These are phyloP conservation scores for Dryococelus australis DNA, from an alignment of 2,888 invertebrate genomes.

Conservation along the genomic window DNA sequence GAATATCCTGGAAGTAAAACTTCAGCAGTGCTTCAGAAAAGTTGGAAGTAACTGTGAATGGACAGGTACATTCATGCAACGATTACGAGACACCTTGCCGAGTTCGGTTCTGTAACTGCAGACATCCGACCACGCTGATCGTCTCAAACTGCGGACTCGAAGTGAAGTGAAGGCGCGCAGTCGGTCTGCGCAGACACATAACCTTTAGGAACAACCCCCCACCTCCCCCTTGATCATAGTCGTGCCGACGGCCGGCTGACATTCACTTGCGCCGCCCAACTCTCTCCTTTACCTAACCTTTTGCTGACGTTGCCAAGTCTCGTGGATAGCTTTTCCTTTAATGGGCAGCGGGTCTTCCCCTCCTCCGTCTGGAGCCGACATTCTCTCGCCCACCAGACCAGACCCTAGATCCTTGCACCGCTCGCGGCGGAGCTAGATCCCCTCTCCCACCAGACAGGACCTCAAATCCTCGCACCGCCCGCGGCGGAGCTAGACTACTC, in stretches of 20 bases:
- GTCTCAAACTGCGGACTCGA: no score
- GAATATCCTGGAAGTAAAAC: no score
- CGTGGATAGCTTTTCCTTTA: not conserved
- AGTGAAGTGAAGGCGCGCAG: no score
- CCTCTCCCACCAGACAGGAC: not conserved
- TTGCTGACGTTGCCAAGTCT: not conserved
- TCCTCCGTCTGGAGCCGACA: not conserved
- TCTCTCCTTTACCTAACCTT: slow-evolving; percentile 2
- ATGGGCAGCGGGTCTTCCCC: not conserved
- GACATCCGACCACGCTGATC: no score
- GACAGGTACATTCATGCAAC: no score
- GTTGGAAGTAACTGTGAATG: no score
- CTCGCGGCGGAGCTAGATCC: not conserved
- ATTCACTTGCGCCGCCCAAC: not conserved
- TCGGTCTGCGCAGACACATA: no score
- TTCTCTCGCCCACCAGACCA: not conserved
- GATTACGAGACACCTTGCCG: no score
- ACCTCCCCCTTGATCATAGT: no score
- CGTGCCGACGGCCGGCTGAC: not conserved
- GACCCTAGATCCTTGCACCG: not conserved
- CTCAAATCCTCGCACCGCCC: not conserved
- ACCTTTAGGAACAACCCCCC: no score
- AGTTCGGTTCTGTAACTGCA: no score
- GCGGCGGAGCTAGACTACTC: not conserved
- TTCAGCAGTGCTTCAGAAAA: no score